Base-by-base conservation (phyloP, 2,888 invertebrate genomes). In the Stenurella melanura region DNA sequence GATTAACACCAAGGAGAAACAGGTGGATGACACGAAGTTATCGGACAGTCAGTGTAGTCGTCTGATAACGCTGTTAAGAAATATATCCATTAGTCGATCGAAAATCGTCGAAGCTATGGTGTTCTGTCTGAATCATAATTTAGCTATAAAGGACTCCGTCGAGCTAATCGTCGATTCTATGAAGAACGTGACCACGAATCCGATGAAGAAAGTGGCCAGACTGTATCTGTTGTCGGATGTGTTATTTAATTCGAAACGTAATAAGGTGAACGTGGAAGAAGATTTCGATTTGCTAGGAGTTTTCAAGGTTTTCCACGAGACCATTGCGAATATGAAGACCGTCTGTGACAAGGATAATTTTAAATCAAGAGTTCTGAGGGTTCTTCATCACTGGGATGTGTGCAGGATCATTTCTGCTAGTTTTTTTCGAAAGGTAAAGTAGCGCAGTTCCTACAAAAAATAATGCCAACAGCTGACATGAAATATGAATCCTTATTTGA, bases 51-150 rank as follows among this genome's bases (percentile, higher is more conserved):
- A 98, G 90, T 93, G 97, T 82, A 95, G 96, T 87, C 93, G 97
- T 0, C 91, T 99, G 26, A 97, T 98, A 88, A 95, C 96, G 88
- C 91, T 98, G 84, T 92, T 99, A 80, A 93, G 97, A 30, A 93
- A 93, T 78, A 91, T 99, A 86, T 94, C 94, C 0, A 95, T 96
- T 4, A 93, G 94, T 81, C 92, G 95, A 71, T 87, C 91, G 73
- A 94, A 94, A 87, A 93, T 99, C 75, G 97, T 95, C 10, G 97
- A 97, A 87, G 96, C 95, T 15, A 99, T 99, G 98, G 95, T 98
- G 71, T 99, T 98, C 93, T 99, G 98, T 89, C 94, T 99, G 80
- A 97, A 98, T 87, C 98, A 99, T 90, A 96, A 96, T 4, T 96
- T 97, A 88, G 96, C 97, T 18, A 96, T 98, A 5, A 96, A 95